phyloP scores from a whole-genome alignment of 1,140 invertebrate species.

The Thaumatotibia leucotreta region DNA sequence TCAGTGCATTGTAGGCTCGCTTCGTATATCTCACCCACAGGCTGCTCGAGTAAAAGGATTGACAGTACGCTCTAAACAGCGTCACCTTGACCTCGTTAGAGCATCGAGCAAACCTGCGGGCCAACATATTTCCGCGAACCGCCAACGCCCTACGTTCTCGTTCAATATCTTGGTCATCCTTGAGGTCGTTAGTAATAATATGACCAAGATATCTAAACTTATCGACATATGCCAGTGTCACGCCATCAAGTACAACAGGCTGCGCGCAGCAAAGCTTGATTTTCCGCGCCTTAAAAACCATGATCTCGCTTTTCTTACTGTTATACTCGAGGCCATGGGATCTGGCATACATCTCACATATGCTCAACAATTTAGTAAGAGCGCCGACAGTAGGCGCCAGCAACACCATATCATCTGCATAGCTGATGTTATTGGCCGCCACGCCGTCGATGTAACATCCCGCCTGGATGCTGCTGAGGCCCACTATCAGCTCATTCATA shows the following conservation, averaged over 20 bases:
- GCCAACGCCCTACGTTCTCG: no score
- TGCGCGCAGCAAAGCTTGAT: background rate
- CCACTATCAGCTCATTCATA: no score
- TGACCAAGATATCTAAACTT: conserved; percentile 16
- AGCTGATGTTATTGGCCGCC: background rate
- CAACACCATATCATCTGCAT: no score
- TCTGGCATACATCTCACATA: conserved; percentile 10
- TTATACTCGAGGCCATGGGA: conserved; percentile 3
- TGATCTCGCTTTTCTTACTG: conserved; percentile 9
- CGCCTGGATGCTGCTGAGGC: no score
- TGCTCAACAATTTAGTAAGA: background rate
- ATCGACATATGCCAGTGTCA: background rate
- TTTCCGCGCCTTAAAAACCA: conserved; percentile 13
- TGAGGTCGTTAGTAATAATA: conserved; percentile 1
- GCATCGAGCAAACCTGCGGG: no score
- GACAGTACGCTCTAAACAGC: no score
- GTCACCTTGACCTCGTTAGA: no score
- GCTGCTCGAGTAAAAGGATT: no score
- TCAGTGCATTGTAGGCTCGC: no score
- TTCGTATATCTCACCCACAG: no score
- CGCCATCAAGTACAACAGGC: background rate
- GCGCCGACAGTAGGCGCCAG: background rate
- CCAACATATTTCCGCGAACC: no score
- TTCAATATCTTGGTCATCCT: no score
- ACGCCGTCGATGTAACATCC: background rate